Conservation (phyloP, 2,888 invertebrate species). For the Drosophila barbarae region DNA sequence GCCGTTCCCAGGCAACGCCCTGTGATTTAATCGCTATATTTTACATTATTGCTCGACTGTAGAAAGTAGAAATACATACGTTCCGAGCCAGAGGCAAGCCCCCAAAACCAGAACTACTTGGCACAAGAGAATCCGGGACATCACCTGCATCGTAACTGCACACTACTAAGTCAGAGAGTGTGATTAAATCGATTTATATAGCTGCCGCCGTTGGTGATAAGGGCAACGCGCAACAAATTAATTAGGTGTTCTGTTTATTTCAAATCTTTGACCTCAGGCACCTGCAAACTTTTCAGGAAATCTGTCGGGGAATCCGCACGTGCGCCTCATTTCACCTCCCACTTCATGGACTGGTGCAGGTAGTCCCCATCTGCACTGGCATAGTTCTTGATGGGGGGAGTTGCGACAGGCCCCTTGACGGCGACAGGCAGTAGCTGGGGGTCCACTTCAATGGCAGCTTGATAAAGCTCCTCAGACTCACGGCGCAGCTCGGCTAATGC, state of each 20-base stretch:
- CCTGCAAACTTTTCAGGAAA: not conserved
- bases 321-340: constrained; percentile 80
- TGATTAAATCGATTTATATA: not conserved
- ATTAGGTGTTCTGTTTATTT: constrained; percentile 29
- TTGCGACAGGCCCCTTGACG: constrained; percentile 87
- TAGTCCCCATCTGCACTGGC: constrained; percentile 95
- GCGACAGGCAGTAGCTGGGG: constrained; percentile 85
- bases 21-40: not conserved
- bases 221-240: constrained; percentile 10
- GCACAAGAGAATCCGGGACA: not conserved
- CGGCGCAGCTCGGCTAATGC: constrained; percentile 89
- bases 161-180: not conserved
- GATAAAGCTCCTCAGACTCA: constrained; percentile 92
- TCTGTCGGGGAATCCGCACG: not conserved
- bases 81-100: not conserved
- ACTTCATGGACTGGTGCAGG: constrained; percentile 88
- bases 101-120: not conserved
- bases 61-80: not conserved
- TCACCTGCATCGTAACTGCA: not conserved
- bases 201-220: not conserved
- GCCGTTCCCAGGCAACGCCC: not conserved
- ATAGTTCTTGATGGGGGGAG: constrained; percentile 91
- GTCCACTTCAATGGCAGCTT: constrained; percentile 92
- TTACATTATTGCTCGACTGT: too few relatives aligned
- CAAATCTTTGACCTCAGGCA: constrained; percentile 34